Percentiles rank a stretch among this genome's conserved stretches.
Evolutionary conservation across 2,888 invertebrate species (phyloP).

Genomic region (Pemphredon lugubris): DNA sequence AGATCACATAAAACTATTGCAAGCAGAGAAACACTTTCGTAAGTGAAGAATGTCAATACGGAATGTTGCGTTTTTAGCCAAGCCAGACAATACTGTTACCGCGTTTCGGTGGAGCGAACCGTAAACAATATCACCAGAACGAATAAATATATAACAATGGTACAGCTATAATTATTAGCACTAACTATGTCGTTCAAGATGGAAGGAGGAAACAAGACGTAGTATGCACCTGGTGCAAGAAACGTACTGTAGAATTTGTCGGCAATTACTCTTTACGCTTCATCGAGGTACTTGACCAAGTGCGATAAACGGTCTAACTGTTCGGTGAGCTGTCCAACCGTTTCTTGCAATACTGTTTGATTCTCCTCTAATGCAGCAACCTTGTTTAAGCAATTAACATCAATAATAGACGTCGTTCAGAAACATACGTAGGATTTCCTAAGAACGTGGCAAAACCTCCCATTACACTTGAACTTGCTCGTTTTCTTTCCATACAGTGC

Average conservation of each 20-base stretch:
- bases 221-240: slow-evolving; percentile 39
- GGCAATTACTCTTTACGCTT: too few species aligned
- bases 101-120: slow-evolving; percentile 48
- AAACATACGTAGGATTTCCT: background rate
- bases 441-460: background rate
- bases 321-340: slow-evolving; percentile 72
- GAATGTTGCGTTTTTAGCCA: slow-evolving; percentile 63
- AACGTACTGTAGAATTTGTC: slow-evolving; percentile 46
- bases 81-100: slow-evolving; percentile 52
- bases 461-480: too few species aligned
- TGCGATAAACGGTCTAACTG: slow-evolving; percentile 64
- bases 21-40: slow-evolving; percentile 27
- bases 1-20: slow-evolving; percentile 44
- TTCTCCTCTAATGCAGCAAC: slow-evolving; percentile 74
- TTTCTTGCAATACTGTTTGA: slow-evolving; percentile 72
- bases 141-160: slow-evolving; percentile 68
- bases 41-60: slow-evolving; percentile 57
- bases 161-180: slow-evolving; percentile 47
- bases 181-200: slow-evolving; percentile 42
- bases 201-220: slow-evolving; percentile 37
- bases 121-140: slow-evolving; percentile 54
- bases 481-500: too few species aligned
- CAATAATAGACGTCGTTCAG: slow-evolving; percentile 2
- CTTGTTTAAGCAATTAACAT: slow-evolving; percentile 55
- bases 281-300: slow-evolving; percentile 60